Evolutionary conservation across 2,113 vertebrate genomes (phyloP).

Genomic region (cat (Felis catus)): F.catus_Fca126_mat1.0 CM031425.1:39434001-39434500

Average conservation of each 20-base stretch:
- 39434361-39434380: not conserved
- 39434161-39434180: not conserved
- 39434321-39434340: not conserved
- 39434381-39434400: not conserved
- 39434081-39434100: not conserved
- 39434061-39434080: not conserved
- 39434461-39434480: not conserved
- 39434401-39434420: constrained; percentile 21
- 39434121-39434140: not conserved
- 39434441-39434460: not conserved
- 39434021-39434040: not conserved
- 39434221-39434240: not conserved
- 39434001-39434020: not conserved
- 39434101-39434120: not conserved
- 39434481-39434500: not conserved
- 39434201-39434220: not conserved
- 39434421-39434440: not conserved
- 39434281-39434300: not conserved
- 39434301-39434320: not conserved
- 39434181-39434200: not conserved
- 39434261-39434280: not conserved
- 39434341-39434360: not conserved
- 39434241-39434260: not conserved
- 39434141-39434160: not conserved
- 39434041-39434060: not conserved